Percentiles rank a stretch among this genome's conserved stretches.
phyloP scores from a whole-genome alignment of 2,888 invertebrate species.

The Uropetala carovei region DNA sequence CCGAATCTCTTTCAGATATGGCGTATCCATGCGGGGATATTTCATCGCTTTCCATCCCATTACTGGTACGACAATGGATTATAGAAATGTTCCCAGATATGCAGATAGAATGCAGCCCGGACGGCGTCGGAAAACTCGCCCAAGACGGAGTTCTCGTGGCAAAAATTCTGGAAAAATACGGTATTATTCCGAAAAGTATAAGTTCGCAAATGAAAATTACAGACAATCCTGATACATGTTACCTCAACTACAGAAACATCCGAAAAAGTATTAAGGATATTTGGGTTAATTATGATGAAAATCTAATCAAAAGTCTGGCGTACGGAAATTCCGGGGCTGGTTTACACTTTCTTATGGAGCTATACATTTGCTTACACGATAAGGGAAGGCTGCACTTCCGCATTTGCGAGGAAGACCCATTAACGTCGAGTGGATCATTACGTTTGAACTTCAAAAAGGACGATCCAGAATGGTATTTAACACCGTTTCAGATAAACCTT shows the following conservation, averaged over 20 bases:
- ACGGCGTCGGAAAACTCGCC: slow-evolving; percentile 78
- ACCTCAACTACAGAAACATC: neutral
- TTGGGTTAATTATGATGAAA: neutral
- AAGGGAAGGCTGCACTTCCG: neutral
- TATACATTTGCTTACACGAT: neutral
- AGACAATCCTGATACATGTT: too few relatives aligned
- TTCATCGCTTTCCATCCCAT: neutral
- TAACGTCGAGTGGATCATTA: neutral
- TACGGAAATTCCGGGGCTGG: neutral
- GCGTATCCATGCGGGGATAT: neutral
- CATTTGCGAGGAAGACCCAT: neutral
- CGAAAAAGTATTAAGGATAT: neutral
- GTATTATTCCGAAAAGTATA: slow-evolving; percentile 71
- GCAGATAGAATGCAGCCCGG: slow-evolving; percentile 77
- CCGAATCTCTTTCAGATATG: neutral
- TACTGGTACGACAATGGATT: neutral
- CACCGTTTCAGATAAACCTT: neutral
- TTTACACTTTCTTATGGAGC: neutral
- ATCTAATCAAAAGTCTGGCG: neutral
- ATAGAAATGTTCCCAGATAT: slow-evolving; percentile 72
- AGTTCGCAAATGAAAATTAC: neutral
- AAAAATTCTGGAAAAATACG: slow-evolving; percentile 78
- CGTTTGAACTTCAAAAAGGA: neutral
- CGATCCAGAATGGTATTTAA: neutral
- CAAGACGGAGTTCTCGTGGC: slow-evolving; percentile 80